Conservation (phyloP, 1,140 invertebrate species). For the Meloidogyne hapla region DNA sequence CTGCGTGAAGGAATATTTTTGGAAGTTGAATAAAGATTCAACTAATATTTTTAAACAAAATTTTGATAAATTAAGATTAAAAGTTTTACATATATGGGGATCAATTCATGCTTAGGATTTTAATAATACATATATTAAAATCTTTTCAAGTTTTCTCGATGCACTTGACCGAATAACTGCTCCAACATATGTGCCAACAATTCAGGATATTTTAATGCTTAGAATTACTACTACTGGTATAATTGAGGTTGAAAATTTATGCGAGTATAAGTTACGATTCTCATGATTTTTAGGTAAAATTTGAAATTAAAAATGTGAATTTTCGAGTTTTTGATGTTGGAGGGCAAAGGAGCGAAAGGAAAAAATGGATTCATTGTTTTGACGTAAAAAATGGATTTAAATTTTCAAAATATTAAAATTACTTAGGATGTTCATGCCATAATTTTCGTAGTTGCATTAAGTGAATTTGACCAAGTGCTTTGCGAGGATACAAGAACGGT, state of each 20-base stretch:
- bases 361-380: slow-evolving; percentile 97
- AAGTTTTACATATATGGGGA: no score
- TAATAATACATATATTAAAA: no score
- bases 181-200: slow-evolving; percentile 85
- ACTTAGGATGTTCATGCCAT: slow-evolving; percentile 69
- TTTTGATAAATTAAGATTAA: no score
- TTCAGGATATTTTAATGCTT: slow-evolving; percentile 92
- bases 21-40: no score
- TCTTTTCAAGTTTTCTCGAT: slow-evolving; percentile 67
- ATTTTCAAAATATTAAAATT: neutral
- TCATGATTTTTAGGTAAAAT: slow-evolving; percentile 24
- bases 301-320: slow-evolving; percentile 24
- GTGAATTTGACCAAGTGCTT: slow-evolving; percentile 89
- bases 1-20: no score
- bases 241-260: slow-evolving; percentile 66
- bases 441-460: slow-evolving; percentile 68
- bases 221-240: slow-evolving; percentile 88
- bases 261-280: no score
- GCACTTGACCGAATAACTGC: slow-evolving; percentile 88
- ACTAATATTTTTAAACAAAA: no score
- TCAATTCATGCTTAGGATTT: no score
- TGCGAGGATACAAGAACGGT: slow-evolving; percentile 93
- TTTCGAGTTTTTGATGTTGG: slow-evolving; percentile 62
- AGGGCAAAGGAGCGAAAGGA: slow-evolving; percentile 81
- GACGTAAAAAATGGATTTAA: slow-evolving; percentile 61